Base-by-base conservation (phyloP, 1,140 invertebrate genomes). In the Psix sp. region DNA sequence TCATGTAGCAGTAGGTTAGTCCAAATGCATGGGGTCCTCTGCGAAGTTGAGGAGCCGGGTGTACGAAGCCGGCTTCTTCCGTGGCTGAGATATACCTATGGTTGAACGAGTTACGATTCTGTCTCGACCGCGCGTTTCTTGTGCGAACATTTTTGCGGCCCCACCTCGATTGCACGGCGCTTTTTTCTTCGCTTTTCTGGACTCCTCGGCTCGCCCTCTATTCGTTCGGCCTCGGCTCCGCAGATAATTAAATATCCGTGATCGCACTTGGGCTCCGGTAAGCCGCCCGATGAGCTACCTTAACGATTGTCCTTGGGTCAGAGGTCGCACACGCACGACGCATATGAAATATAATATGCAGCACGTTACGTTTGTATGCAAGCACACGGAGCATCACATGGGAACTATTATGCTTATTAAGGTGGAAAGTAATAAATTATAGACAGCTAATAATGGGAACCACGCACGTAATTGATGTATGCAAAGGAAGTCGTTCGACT, bases 341-440 rank as follows among this genome's bases (percentile, higher is more conserved):
- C 65, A 72, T 71, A 74, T 74, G 63, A 80, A 79, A 80, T 81
- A 76, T 79, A 82, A 79, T 77, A 72, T 75, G 66, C 52, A 54
- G 56, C 52, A 59, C 56, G 70, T 39, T 26, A 60, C 20, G 43
- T 33, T 33, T 66, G 62, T 54, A 42, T 74, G 49, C 45, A 39
- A 65, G 56, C 51, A 39, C 39, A 78, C 63, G 77, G 70, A 70
- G 77, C 79, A 81, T 77, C 71, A 78, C 80, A 83, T 85, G 83
- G 80, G 82, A 86, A 86, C 76, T 80, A 82, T 83, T 83, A 83
- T 85, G 84, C 84, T 87, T 86, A 87, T 86, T 86, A 86, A 86
- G 81, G 80, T 82, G 80, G 84, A 85, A 86, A 86, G 84, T 86
- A 85, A 87, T 86, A 86, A 86, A 86, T 86, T 86, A 87, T 83